These are phyloP conservation scores for Spea hammondii DNA, from an alignment of 2,797 vertebrate species.

Conservation along the genomic window DNA sequence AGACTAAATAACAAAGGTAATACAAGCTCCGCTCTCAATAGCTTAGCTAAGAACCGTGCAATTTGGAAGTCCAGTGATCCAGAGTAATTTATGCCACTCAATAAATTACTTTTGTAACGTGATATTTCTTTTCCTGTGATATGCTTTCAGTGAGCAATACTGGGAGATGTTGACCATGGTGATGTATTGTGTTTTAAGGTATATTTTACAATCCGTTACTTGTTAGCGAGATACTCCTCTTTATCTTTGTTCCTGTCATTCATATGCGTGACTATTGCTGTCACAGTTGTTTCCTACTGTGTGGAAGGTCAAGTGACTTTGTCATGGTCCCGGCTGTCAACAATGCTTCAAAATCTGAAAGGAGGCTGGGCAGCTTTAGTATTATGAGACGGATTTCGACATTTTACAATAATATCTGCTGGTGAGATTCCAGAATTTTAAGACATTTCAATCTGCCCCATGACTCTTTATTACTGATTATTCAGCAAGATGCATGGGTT, in stretches of 20 bases:
- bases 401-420: background rate
- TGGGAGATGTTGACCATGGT: background rate
- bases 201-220: conserved; percentile 31
- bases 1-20: too few relatives aligned
- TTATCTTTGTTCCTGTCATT: conserved; percentile 51
- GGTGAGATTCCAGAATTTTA: background rate
- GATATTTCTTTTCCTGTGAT: too few relatives aligned
- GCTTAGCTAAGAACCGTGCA: too few relatives aligned
- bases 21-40: too few relatives aligned
- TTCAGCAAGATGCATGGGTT: too few relatives aligned
- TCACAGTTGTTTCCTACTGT: conserved; percentile 46
- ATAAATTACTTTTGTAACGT: too few relatives aligned
- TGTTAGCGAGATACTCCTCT: conserved; percentile 40
- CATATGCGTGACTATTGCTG: conserved; percentile 40
- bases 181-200: conserved; percentile 6
- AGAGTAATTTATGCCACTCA: too few relatives aligned
- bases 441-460: too few relatives aligned
- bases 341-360: conserved; percentile 26
- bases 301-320: conserved; percentile 47
- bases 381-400: background rate
- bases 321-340: conserved; percentile 40
- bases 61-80: too few relatives aligned
- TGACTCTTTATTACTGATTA: too few relatives aligned
- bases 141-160: too few relatives aligned
- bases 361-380: conserved; percentile 10